Percentiles rank a stretch among this genome's conserved stretches.
Conservation (phyloP, 2,113 vertebrate species). For the Urocynchramus pylzowi region DNA sequence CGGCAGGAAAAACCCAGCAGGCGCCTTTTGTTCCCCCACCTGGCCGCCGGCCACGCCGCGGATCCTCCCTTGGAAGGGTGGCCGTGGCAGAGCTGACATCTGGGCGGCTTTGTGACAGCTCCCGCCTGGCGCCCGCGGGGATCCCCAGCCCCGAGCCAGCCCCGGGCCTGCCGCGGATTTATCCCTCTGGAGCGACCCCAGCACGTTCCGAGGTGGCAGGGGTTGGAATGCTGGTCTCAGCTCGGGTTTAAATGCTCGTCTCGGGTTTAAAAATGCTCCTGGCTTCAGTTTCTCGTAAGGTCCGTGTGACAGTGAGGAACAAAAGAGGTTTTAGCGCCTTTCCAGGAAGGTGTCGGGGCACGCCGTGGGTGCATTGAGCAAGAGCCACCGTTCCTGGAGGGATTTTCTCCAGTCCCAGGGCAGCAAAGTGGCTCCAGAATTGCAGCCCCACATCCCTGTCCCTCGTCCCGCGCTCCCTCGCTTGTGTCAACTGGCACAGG, state of each 20-base stretch:
- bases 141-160: not conserved
- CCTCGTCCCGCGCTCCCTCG: not conserved
- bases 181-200: not conserved
- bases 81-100: not conserved
- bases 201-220: not conserved
- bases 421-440: not conserved
- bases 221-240: fast-evolving
- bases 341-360: not conserved
- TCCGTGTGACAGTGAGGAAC: not conserved
- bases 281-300: not conserved
- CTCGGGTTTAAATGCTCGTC: not conserved
- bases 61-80: constrained; percentile 20
- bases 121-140: not conserved
- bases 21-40: constrained; percentile 37
- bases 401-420: not conserved
- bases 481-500: not conserved
- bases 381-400: fast-evolving
- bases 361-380: not conserved
- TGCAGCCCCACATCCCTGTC: not conserved
- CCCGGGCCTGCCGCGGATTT: fast-evolving
- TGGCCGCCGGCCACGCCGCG: not conserved
- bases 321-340: not conserved
- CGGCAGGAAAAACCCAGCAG: not conserved
- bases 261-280: not conserved
- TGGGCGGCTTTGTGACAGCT: not conserved